phyloP scores from a whole-genome alignment of 2,113 vertebrate species.

The Scomber scombrus region DNA sequence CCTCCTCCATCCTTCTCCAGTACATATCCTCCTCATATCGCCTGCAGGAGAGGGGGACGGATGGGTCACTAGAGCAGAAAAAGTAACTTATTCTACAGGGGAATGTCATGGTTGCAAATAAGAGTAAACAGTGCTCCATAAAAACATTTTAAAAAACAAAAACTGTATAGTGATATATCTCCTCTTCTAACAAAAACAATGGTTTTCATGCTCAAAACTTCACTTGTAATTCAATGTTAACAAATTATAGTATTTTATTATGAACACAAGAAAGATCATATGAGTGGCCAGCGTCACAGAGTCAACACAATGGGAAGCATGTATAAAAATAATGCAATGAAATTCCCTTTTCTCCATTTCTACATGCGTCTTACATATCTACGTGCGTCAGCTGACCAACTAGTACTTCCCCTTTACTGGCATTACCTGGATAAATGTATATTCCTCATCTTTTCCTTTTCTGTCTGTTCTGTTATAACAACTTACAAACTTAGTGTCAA shows the following conservation, averaged over 20 bases:
- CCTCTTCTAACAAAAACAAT: neutral
- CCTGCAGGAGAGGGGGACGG: constrained; percentile 65
- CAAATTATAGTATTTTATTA: neutral
- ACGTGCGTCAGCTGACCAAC: neutral
- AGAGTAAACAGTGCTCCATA: neutral
- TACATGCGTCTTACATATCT: neutral
- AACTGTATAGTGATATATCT: neutral
- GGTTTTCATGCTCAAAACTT: neutral
- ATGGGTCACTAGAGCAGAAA: neutral
- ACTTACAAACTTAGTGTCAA: neutral
- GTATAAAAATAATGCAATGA: neutral
- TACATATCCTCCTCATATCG: constrained; percentile 87
- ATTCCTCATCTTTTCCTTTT: neutral
- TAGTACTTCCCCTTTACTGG: neutral
- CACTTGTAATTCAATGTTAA: neutral
- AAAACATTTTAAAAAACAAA: constrained; percentile 6
- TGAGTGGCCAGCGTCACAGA: neutral
- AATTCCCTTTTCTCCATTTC: neutral
- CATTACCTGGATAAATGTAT: neutral
- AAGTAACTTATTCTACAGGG: neutral
- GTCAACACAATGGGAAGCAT: neutral
- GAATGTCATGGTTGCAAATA: neutral
- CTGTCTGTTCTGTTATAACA: neutral
- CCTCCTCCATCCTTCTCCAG: constrained; percentile 85
- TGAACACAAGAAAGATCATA: neutral